Base-by-base conservation (phyloP, 2,113 vertebrate genomes). In the Mohoua ochrocephala region DNA sequence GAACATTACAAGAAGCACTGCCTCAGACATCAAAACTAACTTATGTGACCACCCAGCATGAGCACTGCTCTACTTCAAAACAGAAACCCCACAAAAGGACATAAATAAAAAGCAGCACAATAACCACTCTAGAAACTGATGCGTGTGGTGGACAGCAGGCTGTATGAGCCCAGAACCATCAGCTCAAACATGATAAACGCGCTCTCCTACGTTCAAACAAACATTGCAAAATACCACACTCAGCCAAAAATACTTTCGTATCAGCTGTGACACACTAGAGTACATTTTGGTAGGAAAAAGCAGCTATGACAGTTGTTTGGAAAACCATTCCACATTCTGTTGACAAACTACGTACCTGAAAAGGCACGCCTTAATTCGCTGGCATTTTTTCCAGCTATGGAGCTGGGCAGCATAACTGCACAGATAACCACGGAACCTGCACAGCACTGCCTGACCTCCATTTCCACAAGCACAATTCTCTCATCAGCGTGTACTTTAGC, bases 391-490 rank as follows among this genome's bases (percentile, higher is more conserved):
- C 47, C 67, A 79, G 19, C 45, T 6, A 26, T 2, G 13, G 37
- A 87, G 61, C 39, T 60, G 57, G 59, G 22, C 76, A 60, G 21
- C 35, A 15, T 7, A 67, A 59, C 61, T 73, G 33, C 49, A 35
- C 11, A 5, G 54, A 60, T 7, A 56, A 28, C 59, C 49, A 65
- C 71, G 9, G 44, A 16, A 97, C 97, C 96, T 96, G 91, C 57
- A 33, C 56, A 47, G 61, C 61, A 39, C 1, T 10, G 87, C 81
- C 91, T 79, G 95, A 87, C 90, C 95, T 95, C 87, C 22, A 3
- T 33, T 93, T 96, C 80, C 78, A 87, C 68, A 71, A 71, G 76
- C 91, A 37, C 57, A 95, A 84, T 50, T 93, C 91, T 95, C 96
- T 91, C 91, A 57, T 47, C 80, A 59, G 63, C 10, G 20, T 6